Conservation (phyloP, 2,113 vertebrate species). For the Antigone vipio region DNA sequence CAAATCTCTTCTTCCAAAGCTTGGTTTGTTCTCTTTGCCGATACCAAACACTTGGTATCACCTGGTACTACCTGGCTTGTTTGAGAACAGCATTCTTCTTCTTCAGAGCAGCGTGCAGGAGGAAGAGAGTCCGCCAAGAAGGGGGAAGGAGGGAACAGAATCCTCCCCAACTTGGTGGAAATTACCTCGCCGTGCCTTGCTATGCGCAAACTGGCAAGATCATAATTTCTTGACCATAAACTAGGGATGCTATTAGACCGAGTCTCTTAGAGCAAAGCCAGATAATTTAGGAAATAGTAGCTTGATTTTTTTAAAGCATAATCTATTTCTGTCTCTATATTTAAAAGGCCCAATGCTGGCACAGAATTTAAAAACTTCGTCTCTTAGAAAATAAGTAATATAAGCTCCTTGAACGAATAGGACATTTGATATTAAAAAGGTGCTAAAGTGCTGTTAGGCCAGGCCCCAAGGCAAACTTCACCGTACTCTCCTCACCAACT, state of each 20-base stretch:
- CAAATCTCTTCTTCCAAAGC: not conserved
- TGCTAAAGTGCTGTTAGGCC: not conserved
- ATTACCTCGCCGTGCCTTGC: not conserved
- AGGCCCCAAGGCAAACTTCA: not conserved
- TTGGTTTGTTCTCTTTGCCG: not conserved
- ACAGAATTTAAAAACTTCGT: not conserved
- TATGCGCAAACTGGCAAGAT: not conserved
- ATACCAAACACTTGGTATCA: not conserved
- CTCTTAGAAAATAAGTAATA: not conserved
- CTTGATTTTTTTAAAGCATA: not conserved
- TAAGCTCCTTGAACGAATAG: not conserved
- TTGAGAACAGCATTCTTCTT: not conserved
- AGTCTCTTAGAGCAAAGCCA: not conserved
- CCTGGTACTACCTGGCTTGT: not conserved
- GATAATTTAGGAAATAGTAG: not conserved
- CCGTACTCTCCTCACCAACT: not conserved
- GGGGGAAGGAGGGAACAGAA: not conserved
- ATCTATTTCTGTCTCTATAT: not conserved
- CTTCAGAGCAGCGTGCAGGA: not conserved
- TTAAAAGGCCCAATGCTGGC: not conserved
- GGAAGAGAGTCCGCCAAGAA: not conserved
- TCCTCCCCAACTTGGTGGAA: not conserved
- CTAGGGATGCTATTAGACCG: not conserved
- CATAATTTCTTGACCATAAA: not conserved
- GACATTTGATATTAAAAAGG: not conserved